A percentile compares a stretch with the other conserved stretches of the same genome.
Conservation (phyloP, 2,113 vertebrate genomes). For the Dendropsophus ebraccatus region DNA sequence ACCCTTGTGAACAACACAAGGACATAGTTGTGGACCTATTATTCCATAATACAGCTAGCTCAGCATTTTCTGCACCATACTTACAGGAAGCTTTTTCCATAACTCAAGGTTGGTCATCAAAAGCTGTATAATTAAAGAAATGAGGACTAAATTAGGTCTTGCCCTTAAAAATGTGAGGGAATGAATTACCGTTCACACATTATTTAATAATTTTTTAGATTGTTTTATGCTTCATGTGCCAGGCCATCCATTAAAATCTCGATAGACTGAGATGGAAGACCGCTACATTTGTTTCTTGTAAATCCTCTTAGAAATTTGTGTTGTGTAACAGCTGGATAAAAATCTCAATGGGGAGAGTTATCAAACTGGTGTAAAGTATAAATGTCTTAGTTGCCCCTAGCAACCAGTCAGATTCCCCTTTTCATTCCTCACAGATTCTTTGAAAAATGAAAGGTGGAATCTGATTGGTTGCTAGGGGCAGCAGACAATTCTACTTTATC, state of each 20-base stretch:
- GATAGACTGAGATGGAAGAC: not conserved
- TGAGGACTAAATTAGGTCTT: not conserved
- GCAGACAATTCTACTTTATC: too few relatives aligned
- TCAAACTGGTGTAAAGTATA: too few relatives aligned
- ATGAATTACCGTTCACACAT: not conserved
- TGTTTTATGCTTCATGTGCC: not conserved
- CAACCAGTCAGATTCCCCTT: too few relatives aligned
- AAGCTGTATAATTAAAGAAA: conserved; percentile 1
- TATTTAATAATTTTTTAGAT: not conserved
- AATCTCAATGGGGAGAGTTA: too few relatives aligned
- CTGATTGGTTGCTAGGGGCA: too few relatives aligned
- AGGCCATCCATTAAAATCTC: not conserved
- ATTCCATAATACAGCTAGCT: not conserved
- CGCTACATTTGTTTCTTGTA: not conserved
- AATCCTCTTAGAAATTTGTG: too few relatives aligned
- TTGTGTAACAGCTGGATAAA: too few relatives aligned
- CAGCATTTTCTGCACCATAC: not conserved
- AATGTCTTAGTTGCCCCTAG: too few relatives aligned
- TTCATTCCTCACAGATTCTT: too few relatives aligned
- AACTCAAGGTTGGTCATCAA: not conserved
- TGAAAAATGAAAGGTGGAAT: too few relatives aligned
- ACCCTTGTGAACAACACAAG: not conserved
- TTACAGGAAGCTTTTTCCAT: not conserved
- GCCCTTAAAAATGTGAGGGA: not conserved
- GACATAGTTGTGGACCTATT: too few relatives aligned